These are phyloP conservation scores for Palythoa grandis DNA, from an alignment of 92 coral and sea anemone genomes.

Conservation along the genomic window DNA sequence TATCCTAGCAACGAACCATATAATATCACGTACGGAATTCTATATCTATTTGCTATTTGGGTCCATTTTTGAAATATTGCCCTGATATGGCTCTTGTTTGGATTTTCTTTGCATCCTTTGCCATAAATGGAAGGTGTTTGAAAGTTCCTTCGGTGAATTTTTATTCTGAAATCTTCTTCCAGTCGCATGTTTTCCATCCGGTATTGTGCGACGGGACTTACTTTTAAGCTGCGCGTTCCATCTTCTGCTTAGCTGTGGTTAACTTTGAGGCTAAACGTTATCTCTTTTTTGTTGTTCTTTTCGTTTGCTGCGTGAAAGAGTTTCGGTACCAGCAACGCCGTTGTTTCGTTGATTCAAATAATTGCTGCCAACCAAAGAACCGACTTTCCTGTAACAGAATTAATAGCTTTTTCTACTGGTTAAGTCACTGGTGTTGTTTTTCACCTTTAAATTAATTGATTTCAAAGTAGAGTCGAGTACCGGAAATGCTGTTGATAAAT, in stretches of 20 bases:
- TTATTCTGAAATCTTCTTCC: conserved; percentile 25
- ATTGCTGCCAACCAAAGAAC: background rate
- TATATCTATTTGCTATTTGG: background rate
- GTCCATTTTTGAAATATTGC: conserved; percentile 24
- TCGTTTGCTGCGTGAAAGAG: background rate
- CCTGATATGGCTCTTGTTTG: background rate
- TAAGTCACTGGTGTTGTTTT: background rate
- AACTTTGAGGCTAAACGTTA: background rate
- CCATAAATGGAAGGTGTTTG: conserved; percentile 27
- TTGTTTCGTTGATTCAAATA: background rate
- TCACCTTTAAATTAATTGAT: background rate
- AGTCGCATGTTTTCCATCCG: background rate
- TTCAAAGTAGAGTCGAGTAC: background rate
- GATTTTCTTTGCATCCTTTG: conserved; percentile 43
- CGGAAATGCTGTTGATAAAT: background rate
- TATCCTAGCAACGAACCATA: conserved; percentile 46
- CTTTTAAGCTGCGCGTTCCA: background rate
- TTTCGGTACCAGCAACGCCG: background rate
- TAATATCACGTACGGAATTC: conserved; percentile 25
- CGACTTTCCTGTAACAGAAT: background rate
- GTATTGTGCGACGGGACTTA: conserved; percentile 8
- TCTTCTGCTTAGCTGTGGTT: background rate
- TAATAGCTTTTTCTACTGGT: background rate
- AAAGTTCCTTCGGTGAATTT: conserved; percentile 11
- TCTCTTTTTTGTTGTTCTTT: background rate